Conservation (phyloP, 2,113 vertebrate species). For the Barbus barbus region DNA sequence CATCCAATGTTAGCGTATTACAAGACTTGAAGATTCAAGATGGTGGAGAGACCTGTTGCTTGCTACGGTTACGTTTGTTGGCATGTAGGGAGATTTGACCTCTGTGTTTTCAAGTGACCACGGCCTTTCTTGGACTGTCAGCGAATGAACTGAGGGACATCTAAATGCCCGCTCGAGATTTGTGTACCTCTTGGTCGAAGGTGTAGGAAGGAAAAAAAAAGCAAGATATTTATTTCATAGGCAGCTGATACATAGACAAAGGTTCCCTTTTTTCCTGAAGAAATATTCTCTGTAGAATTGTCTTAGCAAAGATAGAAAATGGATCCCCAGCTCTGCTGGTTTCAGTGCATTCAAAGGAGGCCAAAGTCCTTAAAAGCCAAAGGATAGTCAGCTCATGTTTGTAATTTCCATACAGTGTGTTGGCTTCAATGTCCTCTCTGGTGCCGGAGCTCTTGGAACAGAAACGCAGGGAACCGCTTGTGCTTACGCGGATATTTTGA, state of each 20-base stretch:
- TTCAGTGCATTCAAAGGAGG: slow-evolving; percentile 79
- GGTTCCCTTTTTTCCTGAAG: slow-evolving; percentile 74
- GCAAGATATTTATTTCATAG: slow-evolving; percentile 54
- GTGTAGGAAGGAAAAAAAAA: slow-evolving; percentile 34
- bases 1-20: slow-evolving; percentile 35
- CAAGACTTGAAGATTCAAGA: slow-evolving; percentile 11
- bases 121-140: slow-evolving; percentile 39
- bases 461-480: slow-evolving; percentile 41
- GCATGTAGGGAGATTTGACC: slow-evolving; percentile 17
- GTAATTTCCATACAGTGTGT: slow-evolving; percentile 46
- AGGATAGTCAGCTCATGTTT: slow-evolving; percentile 34
- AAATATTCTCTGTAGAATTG: slow-evolving; percentile 78
- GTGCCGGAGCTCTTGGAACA: slow-evolving; percentile 36
- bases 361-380: slow-evolving; percentile 50
- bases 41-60: slow-evolving; percentile 36
- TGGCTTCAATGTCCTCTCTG: slow-evolving; percentile 31
- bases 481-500: slow-evolving; percentile 44
- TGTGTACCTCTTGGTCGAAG: slow-evolving; percentile 31
- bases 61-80: slow-evolving; percentile 26
- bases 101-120: slow-evolving; percentile 38
- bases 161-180: slow-evolving; percentile 35
- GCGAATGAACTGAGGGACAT: slow-evolving; percentile 48
- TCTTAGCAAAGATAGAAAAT: slow-evolving; percentile 87
- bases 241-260: slow-evolving; percentile 69
- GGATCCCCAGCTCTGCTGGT: slow-evolving; percentile 85